These are phyloP conservation scores for Craniophora ligustri DNA, from an alignment of 2,888 invertebrate genomes.

Conservation along the genomic window DNA sequence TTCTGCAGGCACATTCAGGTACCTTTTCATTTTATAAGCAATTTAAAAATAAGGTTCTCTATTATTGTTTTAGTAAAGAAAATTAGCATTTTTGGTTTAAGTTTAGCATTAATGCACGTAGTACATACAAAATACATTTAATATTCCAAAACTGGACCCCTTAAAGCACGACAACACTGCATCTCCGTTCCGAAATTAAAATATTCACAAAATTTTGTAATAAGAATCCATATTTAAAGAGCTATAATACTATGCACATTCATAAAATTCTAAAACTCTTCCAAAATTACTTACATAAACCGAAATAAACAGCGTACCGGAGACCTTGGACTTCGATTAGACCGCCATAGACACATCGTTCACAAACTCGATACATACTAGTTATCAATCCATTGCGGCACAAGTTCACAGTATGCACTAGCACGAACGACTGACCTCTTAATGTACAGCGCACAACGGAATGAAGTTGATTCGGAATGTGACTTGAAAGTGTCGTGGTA, in stretches of 20 bases:
- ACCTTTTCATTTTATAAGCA: background rate
- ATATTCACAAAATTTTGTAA: background rate
- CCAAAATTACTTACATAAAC: slow-evolving; percentile 67
- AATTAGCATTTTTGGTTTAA: too few species aligned
- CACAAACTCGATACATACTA: slow-evolving; percentile 53
- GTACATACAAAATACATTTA: too few species aligned
- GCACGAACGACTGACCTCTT: slow-evolving; percentile 58
- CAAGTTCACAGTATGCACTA: slow-evolving; percentile 61
- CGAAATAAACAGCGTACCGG: slow-evolving; percentile 67
- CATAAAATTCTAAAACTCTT: slow-evolving; percentile 39
- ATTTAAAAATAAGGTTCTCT: too few species aligned
- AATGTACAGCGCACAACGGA: slow-evolving; percentile 62
- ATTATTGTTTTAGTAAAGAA: too few species aligned
- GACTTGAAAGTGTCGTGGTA: slow-evolving; percentile 73
- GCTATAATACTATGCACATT: slow-evolving; percentile 24
- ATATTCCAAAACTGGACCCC: too few species aligned
- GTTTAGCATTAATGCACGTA: too few species aligned
- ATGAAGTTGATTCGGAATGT: slow-evolving; percentile 58
- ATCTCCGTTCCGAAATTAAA: background rate
- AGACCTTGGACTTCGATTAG: slow-evolving; percentile 80
- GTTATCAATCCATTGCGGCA: slow-evolving; percentile 73
- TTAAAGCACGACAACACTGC: too few species aligned
- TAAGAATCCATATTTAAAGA: background rate
- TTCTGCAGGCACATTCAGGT: background rate
- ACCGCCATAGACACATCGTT: slow-evolving; percentile 66